phyloP scores from a whole-genome alignment of 2,888 invertebrate species.

The Pseudoips prasinana region DNA sequence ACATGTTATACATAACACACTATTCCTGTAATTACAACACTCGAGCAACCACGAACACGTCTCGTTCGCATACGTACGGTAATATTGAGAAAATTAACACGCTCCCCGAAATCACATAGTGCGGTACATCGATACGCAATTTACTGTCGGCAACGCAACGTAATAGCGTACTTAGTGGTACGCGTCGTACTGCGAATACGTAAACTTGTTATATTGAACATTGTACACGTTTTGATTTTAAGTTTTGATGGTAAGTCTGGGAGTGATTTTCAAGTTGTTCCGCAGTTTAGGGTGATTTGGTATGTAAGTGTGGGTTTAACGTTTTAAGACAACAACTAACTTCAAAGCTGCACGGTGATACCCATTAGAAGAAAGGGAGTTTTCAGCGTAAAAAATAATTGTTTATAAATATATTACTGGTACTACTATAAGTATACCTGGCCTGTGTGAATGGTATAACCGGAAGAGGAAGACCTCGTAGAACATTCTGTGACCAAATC shows the following conservation, averaged over 20 bases:
- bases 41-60: not conserved
- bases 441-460: no score
- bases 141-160: slow-evolving; percentile 37
- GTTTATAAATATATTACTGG: no score
- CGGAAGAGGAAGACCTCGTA: no score
- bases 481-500: no score
- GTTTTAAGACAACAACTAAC: no score
- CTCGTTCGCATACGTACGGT: slow-evolving; percentile 22
- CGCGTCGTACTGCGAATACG: slow-evolving; percentile 35
- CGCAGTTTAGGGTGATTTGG: no score
- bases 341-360: no score
- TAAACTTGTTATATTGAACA: slow-evolving; percentile 33
- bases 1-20: no score
- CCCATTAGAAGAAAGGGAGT: no score
- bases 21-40: slow-evolving; percentile 1
- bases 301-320: no score
- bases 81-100: slow-evolving; percentile 57
- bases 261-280: not conserved
- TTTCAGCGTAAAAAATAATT: no score
- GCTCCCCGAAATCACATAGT: slow-evolving; percentile 51
- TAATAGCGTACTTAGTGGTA: slow-evolving; percentile 39
- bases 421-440: no score
- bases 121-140: slow-evolving; percentile 58
- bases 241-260: slow-evolving; percentile 9
- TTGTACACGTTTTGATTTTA: slow-evolving; percentile 19